Conservation (phyloP, 2,113 vertebrate genomes). For the Fulica atra region DNA sequence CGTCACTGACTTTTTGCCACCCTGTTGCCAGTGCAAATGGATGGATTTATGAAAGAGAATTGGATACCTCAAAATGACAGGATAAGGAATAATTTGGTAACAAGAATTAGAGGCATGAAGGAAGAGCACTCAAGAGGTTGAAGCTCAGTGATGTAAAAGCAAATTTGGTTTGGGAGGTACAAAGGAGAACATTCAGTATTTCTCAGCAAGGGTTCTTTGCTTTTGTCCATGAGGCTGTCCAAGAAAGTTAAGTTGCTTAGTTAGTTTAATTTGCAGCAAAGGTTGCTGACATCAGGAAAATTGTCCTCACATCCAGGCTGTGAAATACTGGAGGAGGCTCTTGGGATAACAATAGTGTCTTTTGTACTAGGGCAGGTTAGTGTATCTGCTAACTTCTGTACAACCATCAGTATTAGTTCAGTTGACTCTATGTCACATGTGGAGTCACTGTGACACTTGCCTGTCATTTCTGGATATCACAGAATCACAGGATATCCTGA, state of each 20-base stretch:
- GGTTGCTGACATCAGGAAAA: background rate
- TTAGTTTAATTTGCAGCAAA: background rate
- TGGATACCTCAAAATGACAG: background rate
- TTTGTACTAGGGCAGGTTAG: background rate
- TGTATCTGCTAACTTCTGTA: background rate
- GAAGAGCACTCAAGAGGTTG: background rate
- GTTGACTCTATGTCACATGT: accelerated
- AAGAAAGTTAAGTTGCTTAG: background rate
- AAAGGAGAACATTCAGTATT: background rate
- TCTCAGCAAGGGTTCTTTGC: background rate
- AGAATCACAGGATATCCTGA: no score
- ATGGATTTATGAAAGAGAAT: background rate
- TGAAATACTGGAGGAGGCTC: background rate
- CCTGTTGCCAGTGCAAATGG: background rate
- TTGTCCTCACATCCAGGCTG: background rate
- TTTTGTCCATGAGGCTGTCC: background rate
- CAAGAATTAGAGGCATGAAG: background rate
- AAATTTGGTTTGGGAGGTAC: background rate
- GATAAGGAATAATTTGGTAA: background rate
- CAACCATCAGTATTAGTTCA: background rate
- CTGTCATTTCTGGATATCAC: background rate
- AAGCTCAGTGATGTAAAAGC: background rate
- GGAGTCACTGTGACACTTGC: background rate
- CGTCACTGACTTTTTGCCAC: background rate
- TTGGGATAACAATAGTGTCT: background rate